Conservation (phyloP, 2,113 vertebrate species). For the Etia nguti region DNA sequence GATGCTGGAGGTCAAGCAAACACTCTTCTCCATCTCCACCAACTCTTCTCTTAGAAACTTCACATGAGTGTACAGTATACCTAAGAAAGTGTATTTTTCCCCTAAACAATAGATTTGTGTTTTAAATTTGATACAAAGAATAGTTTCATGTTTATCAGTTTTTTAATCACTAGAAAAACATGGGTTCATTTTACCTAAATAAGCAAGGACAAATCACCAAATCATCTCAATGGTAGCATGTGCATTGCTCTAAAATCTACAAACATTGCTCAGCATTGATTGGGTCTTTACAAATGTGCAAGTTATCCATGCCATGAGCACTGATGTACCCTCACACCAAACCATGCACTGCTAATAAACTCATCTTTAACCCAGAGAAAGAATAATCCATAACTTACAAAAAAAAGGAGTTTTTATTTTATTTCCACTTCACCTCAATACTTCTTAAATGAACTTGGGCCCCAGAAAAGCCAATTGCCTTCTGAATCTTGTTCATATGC, state of each 20-base stretch:
- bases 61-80: not conserved
- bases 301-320: not conserved
- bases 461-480: not conserved
- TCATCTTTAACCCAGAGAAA: not conserved
- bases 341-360: not conserved
- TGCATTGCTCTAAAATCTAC: not conserved
- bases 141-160: not conserved
- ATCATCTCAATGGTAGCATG: not conserved
- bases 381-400: not conserved
- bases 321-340: not conserved
- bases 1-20: not conserved
- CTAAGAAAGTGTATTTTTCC: not conserved
- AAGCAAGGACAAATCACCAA: not conserved
- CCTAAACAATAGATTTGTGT: not conserved
- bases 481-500: not conserved
- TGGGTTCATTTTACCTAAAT: not conserved
- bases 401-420: fast-evolving
- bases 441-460: not conserved
- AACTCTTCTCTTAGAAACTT: not conserved
- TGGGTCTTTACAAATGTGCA: not conserved
- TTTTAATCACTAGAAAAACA: not conserved
- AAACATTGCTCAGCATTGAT: not conserved
- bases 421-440: not conserved
- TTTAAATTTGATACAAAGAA: not conserved
- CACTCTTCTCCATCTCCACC: not conserved